Conservation (phyloP, 1,140 invertebrate species). For the Brachionus sp. region DNA sequence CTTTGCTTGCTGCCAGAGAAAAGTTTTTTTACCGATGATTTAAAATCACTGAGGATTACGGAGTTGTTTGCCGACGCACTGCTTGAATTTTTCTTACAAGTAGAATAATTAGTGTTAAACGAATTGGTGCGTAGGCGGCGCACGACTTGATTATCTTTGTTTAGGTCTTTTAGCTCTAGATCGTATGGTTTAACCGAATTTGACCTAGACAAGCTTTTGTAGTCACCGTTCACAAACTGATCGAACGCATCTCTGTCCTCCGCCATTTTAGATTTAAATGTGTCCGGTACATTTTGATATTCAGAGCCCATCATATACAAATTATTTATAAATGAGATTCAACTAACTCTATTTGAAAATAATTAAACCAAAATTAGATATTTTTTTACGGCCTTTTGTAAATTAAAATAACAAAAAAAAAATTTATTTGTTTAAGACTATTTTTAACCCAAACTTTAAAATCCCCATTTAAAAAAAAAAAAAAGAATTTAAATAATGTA, state of each 20-base stretch:
- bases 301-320: constrained; percentile 20
- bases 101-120: neutral
- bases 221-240: constrained; percentile 17
- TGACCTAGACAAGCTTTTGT: neutral
- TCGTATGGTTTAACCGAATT: constrained; percentile 5
- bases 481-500: too few species aligned
- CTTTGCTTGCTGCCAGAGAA: constrained; percentile 4
- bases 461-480: too few species aligned
- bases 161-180: neutral
- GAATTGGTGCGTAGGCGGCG: neutral
- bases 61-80: neutral
- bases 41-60: neutral
- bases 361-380: neutral
- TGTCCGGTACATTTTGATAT: neutral
- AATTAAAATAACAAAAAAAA: neutral
- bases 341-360: neutral
- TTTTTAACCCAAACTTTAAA: neutral
- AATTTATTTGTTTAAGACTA: neutral
- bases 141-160: neutral
- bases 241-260: neutral
- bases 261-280: neutral
- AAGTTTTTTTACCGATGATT: neutral
- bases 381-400: neutral
- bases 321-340: neutral
- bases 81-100: neutral